Evolutionary conservation across 2,888 invertebrate species (phyloP).

Genomic region (Coleophora deauratella): DNA sequence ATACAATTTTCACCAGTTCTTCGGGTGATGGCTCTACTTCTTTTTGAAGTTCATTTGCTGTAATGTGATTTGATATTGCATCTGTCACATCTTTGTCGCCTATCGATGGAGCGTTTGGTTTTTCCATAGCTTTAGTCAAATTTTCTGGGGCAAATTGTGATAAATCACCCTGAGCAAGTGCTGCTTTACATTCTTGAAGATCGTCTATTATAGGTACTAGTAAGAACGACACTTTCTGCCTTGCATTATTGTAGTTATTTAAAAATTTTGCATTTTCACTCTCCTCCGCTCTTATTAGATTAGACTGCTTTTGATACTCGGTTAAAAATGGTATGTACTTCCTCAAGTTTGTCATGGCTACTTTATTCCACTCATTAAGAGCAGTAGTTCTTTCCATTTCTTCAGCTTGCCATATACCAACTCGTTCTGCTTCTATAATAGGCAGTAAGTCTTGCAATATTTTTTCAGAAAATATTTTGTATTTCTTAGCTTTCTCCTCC

Average conservation of each 20-base stretch:
- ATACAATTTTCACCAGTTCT: conserved; percentile 56
- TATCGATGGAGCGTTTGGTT: conserved; percentile 49
- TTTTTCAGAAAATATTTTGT: conserved; percentile 32
- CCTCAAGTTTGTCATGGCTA: conserved; percentile 22
- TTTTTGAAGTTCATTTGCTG: conserved; percentile 49
- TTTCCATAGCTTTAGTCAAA: conserved; percentile 27
- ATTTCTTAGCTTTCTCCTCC: conserved; percentile 37
- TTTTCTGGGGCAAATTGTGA: conserved; percentile 48
- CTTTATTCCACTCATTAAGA: conserved; percentile 50
- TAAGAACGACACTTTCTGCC: conserved; percentile 28
- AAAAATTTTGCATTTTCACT: conserved; percentile 12
- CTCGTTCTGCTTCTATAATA: conserved; percentile 48
- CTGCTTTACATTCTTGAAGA: conserved; percentile 30
- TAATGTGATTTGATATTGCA: conserved; percentile 46
- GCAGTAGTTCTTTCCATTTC: conserved; percentile 46
- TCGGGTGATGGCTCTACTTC: conserved; percentile 51
- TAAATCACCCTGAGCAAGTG: conserved; percentile 24
- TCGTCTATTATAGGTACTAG: conserved; percentile 47
- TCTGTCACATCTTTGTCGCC: conserved; percentile 60
- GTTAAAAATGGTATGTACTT: conserved; percentile 32
- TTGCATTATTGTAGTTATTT: conserved; percentile 22
- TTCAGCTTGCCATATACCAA: conserved; percentile 40
- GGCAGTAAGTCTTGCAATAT: conserved; percentile 56
- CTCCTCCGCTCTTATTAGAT: conserved; percentile 3
- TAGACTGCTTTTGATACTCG: conserved; percentile 18